Conservation (phyloP, 2,113 vertebrate species). For the Eretmochelys imbricata region DNA sequence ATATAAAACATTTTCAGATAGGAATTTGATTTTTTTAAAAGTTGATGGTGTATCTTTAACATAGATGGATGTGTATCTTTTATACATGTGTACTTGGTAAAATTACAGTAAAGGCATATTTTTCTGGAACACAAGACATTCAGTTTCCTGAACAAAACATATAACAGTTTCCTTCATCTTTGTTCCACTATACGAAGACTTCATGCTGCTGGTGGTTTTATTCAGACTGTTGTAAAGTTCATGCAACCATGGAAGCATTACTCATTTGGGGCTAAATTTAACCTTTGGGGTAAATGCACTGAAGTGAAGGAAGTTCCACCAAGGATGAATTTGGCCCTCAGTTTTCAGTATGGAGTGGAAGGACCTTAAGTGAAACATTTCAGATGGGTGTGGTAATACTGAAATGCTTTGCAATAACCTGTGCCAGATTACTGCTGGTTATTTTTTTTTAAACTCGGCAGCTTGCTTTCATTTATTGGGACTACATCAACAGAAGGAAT, state of each 20-base stretch:
- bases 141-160: neutral
- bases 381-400: neutral
- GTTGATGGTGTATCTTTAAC: neutral
- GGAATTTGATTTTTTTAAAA: neutral
- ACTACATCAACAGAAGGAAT: neutral
- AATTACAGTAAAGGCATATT: neutral
- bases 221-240: neutral
- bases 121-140: neutral
- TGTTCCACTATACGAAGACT: neutral
- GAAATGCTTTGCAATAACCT: neutral
- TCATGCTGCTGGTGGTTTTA: constrained; percentile 1
- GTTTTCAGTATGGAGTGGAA: neutral
- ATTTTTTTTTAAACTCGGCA: neutral
- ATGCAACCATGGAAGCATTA: neutral
- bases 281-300: neutral
- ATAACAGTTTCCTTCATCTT: neutral
- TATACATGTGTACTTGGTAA: neutral
- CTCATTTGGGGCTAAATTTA: neutral
- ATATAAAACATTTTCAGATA: neutral
- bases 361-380: neutral
- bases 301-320: neutral
- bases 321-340: neutral
- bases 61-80: neutral
- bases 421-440: neutral
- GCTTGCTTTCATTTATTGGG: neutral